Evolutionary conservation across 2,888 invertebrate genomes (phyloP).

Genomic region (Zaprionus lineosus): DNA sequence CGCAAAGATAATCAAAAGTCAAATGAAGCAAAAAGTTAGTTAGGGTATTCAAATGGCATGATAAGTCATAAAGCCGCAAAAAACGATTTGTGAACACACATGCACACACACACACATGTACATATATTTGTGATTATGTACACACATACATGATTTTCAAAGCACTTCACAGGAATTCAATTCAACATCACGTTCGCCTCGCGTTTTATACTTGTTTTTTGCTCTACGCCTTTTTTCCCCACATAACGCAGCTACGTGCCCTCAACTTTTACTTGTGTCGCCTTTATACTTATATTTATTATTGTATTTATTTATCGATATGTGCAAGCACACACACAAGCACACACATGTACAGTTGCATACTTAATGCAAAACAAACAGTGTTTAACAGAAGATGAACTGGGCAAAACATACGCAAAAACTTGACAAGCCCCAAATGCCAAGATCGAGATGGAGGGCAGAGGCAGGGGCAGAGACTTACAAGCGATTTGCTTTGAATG

Average conservation of each 20-base stretch:
- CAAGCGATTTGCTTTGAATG: constrained; percentile 20
- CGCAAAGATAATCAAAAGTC: no score
- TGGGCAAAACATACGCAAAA: no score
- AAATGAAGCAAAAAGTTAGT: no score
- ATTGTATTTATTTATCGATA: constrained; percentile 12
- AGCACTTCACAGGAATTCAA: constrained; percentile 60
- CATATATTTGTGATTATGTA: neutral
- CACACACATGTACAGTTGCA: constrained; percentile 25
- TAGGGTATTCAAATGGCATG: neutral
- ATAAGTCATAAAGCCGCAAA: constrained; percentile 11
- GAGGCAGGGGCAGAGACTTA: no score
- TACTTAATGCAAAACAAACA: constrained; percentile 39
- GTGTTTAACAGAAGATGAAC: constrained; percentile 21
- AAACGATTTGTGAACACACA: constrained; percentile 15
- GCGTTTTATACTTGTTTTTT: constrained; percentile 44
- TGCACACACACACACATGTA: neutral
- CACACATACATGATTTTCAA: constrained; percentile 3
- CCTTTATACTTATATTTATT: constrained; percentile 14
- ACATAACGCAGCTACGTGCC: constrained; percentile 49
- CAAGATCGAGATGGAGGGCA: neutral
- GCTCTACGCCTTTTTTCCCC: constrained; percentile 23
- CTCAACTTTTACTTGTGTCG: constrained; percentile 36
- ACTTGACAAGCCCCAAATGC: constrained; percentile 24
- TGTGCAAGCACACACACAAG: no score
- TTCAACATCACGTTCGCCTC: constrained; percentile 66